Evolutionary conservation across 2,113 vertebrate species (phyloP), one percentile per base, ranked within the genome.

Genomic region (Calonectris borealis): DNA sequence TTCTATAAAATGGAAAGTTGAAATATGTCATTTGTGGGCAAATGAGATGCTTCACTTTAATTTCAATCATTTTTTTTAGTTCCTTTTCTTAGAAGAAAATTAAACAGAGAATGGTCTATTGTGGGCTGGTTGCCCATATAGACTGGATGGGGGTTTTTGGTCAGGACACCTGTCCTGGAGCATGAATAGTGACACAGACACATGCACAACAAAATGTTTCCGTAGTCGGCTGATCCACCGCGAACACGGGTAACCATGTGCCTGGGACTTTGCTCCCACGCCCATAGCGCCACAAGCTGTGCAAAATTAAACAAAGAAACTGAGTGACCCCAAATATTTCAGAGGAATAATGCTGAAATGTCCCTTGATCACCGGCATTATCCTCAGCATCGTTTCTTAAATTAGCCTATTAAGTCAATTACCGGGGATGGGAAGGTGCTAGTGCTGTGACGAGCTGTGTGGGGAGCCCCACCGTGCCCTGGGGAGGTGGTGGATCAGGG

Each of bases 21-120:
- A 93, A 92, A 90, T 95, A 77, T 96, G 89, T 94, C 83, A 86
- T 96, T 96, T 81, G 66, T 93, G 93, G 79, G 71, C 88, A 95
- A 94, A 94, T 96, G 88, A 96, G 81, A 91, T 90, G 38, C 83
- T 92, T 95, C 79, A 73, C 75, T 96, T 96, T 55, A 93, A 93
- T 93, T 88, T 90, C 62, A 58, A 70, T 22, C 36, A 18, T 34
- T 79, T 83, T 75, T 90, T 75, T 34, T 46, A 77, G 49, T 44
- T 88, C 40, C 46, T 86, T 83, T 90, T 81, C 46, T 73, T 44
- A 46, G 52, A n/a, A 61, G 85, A 73, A 77, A 64, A 36, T n/a
- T 48, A 68, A 71, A 29, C 24, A 24, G 18, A 60, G 48, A 49
- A 69, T 36, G 34, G 25, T 80, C 20, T 65, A 3, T 26, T 60